A percentile compares a stretch with the other conserved stretches of the same genome.
These are phyloP conservation scores for Ceratotherium simum DNA, from an alignment of 2,113 vertebrate genomes.

Conservation along the genomic window DNA sequence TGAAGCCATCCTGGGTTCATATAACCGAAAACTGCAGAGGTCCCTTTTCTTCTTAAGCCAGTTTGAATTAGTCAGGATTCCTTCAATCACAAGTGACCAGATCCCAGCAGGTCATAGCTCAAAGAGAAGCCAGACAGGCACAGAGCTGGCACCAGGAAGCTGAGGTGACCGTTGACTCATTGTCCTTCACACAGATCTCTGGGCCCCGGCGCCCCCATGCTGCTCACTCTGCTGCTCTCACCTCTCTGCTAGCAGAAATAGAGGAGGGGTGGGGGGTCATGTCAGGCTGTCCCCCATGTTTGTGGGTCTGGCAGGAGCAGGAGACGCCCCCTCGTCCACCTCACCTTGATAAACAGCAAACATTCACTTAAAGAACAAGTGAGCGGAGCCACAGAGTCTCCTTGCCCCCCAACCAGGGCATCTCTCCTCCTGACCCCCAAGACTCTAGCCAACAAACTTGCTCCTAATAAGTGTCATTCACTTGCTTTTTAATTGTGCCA, in stretches of 20 bases:
- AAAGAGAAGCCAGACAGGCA: neutral
- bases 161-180: fast-evolving
- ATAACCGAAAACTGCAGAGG: neutral
- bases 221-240: neutral
- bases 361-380: constrained; percentile 57
- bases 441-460: constrained; percentile 66
- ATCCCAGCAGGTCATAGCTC: neutral
- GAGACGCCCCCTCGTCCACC: constrained; percentile 16
- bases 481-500: constrained; percentile 77
- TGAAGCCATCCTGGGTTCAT: neutral
- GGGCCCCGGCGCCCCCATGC: neutral
- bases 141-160: neutral
- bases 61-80: neutral
- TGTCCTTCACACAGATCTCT: neutral
- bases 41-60: neutral
- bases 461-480: constrained; percentile 53
- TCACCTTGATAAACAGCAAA: constrained; percentile 60
- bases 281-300: neutral
- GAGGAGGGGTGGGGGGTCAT: neutral
- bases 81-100: neutral
- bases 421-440: constrained; percentile 49
- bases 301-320: neutral
- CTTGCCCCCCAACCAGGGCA: neutral
- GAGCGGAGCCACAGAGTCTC: neutral
- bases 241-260: fast-evolving